phyloP scores from a whole-genome alignment of 2,113 vertebrate species.

The Mungos mungo region DNA sequence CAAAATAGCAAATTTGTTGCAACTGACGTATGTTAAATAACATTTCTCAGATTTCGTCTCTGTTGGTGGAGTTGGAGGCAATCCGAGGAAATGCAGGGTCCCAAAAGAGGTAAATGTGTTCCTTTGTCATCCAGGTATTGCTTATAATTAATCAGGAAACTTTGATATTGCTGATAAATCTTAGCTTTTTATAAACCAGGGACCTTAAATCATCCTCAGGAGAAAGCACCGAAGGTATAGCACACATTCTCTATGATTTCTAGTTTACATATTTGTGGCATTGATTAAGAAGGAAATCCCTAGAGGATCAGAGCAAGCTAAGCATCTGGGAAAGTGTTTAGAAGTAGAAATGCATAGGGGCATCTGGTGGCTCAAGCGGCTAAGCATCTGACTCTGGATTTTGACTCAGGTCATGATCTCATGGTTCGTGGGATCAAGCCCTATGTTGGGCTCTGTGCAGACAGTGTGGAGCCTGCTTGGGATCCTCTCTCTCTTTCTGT shows the following conservation, averaged over 20 bases:
- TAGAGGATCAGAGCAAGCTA: neutral
- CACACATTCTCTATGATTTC: neutral
- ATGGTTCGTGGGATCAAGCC: too few species aligned
- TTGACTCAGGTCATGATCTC: too few species aligned
- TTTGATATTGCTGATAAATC: neutral
- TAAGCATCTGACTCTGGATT: too few species aligned
- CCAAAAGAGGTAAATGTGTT: constrained; percentile 91
- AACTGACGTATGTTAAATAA: neutral
- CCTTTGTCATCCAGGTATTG: neutral
- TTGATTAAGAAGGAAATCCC: neutral
- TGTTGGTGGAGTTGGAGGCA: constrained; percentile 88
- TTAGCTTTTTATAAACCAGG: constrained; percentile 19
- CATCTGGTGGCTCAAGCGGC: too few species aligned
- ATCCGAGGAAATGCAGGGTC: constrained; percentile 82
- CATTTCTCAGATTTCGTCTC: constrained; percentile 88
- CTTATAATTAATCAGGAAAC: neutral
- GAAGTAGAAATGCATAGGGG: neutral
- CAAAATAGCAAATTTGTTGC: neutral
- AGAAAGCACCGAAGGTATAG: neutral
- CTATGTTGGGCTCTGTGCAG: too few species aligned
- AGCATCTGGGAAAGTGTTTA: neutral
- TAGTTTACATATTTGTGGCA: neutral
- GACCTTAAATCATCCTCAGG: neutral
- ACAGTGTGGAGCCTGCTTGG: too few species aligned
- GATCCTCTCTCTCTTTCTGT: too few species aligned